Evolutionary conservation across 92 coral and sea anemone species (phyloP).

Genomic region (Plumapathes pennacea): DNA sequence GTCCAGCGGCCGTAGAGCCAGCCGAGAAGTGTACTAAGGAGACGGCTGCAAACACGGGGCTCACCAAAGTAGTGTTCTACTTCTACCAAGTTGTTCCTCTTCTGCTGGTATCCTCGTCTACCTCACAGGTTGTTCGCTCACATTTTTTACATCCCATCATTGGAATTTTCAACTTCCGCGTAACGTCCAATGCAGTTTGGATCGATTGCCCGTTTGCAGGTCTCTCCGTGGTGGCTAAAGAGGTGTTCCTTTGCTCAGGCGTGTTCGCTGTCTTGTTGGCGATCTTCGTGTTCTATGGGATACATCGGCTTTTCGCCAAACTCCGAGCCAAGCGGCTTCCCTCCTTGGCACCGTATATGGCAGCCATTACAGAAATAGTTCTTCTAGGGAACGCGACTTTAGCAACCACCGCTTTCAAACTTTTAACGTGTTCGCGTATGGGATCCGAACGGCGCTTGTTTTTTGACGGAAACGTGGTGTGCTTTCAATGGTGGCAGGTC

Average conservation of each 20-base stretch:
- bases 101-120: constrained; percentile 44
- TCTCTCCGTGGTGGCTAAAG: constrained; percentile 52
- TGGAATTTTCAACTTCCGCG: constrained; percentile 35
- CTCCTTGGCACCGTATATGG: constrained; percentile 37
- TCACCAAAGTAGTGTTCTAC: constrained; percentile 57
- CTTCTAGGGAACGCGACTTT: constrained; percentile 57
- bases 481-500: constrained; percentile 66
- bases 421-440: constrained; percentile 37
- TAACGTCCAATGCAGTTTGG: constrained; percentile 5
- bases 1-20: background rate
- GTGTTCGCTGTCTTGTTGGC: constrained; percentile 36
- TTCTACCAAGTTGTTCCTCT: constrained; percentile 62
- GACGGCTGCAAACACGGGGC: constrained; percentile 18
- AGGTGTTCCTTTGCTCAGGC: constrained; percentile 40
- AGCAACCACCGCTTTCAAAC: constrained; percentile 47
- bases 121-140: constrained; percentile 15
- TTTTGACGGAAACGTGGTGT: constrained; percentile 69
- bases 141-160: constrained; percentile 14
- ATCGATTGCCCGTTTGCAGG: constrained; percentile 70
- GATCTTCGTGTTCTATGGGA: constrained; percentile 33
- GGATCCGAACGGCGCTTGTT: constrained; percentile 34
- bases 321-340: constrained; percentile 15
- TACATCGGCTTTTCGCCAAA: constrained; percentile 14
- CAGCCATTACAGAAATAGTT: constrained; percentile 53
- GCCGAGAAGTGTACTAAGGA: background rate